Evolutionary conservation across 2,888 invertebrate species (phyloP), one percentile per base, ranked within the genome.

Genomic region (Polydesmus complanatus): DNA sequence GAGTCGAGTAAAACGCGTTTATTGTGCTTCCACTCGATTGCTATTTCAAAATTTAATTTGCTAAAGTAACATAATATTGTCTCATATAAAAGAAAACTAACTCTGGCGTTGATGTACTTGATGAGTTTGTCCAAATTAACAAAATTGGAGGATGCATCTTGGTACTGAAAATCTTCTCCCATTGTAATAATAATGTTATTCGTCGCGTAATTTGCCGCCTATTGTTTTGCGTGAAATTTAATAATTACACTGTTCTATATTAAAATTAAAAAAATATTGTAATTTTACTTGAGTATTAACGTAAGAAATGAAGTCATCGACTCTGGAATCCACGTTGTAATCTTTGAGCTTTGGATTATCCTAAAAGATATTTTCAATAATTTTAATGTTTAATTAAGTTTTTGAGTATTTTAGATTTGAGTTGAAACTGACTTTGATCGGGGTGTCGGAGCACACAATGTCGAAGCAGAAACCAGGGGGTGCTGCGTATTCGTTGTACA

Each of bases 401-500:
- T 26, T 60, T 59, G 57, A 58, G 25, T 25, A 11, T 25, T 14
- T 1, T 61, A 21, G 14, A 51, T 51, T 50, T 37, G n/a, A 18
- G 3, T 14, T 19, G 48, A 5, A 21, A 55, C 64, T 60, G 66
- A 73, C 73, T 70, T 71, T 83, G 14, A 95, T 86, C 0, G 92
- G 92, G 54, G 86, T 85, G 70, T 91, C 90, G 0, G 73, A 72
- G 70, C 96, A 96, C 0, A 88, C 77, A 3, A 85, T 79, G 71
- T 97, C 96, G 73, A 91, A 97, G 70, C 96, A 96, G 73, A 94
- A 96, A 0, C 93, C 94, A 3, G 81, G 78, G 0, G 96, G 96
- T 0, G 92, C 86, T 0, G 81, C 81, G 71, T 94, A 94, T 0
- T 80, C 82, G 68, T 92, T 90, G 72, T 80, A 87, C 14, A 93